Evolutionary conservation across 2,113 vertebrate genomes (phyloP).

Genomic region (Solenodon paradoxus): DNA sequence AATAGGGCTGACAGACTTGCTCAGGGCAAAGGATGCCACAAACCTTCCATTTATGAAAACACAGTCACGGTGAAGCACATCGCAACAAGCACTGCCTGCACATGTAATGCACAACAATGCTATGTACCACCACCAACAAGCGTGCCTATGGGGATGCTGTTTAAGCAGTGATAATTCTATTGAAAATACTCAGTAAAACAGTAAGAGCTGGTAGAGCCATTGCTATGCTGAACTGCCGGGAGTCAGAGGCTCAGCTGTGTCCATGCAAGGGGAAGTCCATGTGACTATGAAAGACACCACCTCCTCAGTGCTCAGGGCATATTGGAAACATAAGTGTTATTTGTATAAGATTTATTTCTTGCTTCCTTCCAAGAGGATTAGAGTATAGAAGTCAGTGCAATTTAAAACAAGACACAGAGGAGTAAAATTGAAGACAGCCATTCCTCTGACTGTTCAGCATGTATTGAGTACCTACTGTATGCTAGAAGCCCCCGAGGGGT

Average conservation of each 20-base stretch:
- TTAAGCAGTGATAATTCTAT: not conserved
- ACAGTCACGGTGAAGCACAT: not conserved
- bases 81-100: not conserved
- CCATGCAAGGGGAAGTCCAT: not conserved
- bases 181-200: not conserved
- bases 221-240: not conserved
- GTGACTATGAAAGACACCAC: not conserved
- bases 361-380: constrained; percentile 30
- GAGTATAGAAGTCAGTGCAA: not conserved
- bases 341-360: not conserved
- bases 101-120: not conserved
- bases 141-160: not conserved
- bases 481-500: not conserved
- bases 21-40: not conserved
- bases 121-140: not conserved
- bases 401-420: not conserved
- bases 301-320: not conserved
- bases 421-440: not conserved
- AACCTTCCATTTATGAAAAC: not conserved
- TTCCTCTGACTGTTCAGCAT: not conserved
- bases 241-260: not conserved
- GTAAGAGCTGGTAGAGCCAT: not conserved
- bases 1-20: not conserved
- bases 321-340: constrained; percentile 31
- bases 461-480: not conserved